Conservation (phyloP, 2,797 vertebrate species). For the Myripristis murdjan region DNA sequence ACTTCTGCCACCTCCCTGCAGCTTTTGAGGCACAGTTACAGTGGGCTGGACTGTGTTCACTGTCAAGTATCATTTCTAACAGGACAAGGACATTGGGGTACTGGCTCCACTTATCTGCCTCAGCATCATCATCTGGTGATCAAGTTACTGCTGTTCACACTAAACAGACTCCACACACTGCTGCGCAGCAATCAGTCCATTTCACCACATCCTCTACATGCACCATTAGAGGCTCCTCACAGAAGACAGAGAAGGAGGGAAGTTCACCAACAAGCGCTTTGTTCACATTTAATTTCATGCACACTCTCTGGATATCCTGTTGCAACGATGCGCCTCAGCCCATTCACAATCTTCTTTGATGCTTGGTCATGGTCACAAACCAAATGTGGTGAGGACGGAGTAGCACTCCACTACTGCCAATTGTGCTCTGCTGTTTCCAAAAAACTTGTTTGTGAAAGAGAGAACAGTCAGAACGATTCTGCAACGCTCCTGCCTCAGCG, state of each 20-base stretch:
- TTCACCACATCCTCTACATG: conserved; percentile 74
- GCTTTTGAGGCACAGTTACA: conserved; percentile 7
- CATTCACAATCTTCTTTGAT: conserved; percentile 1
- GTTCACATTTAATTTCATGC: conserved; percentile 27
- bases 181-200: conserved; percentile 50
- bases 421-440: neutral
- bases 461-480: conserved; percentile 11
- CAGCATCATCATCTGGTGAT: conserved; percentile 50
- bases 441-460: conserved; percentile 6
- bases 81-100: conserved; percentile 14
- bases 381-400: conserved; percentile 1
- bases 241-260: conserved; percentile 1
- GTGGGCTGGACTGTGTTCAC: conserved; percentile 8
- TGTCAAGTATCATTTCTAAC: conserved; percentile 10
- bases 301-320: conserved; percentile 17
- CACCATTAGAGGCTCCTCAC: conserved; percentile 31
- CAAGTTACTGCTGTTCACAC: conserved; percentile 48
- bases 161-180: conserved; percentile 41
- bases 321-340: conserved; percentile 18
- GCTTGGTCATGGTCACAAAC: neutral
- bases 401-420: neutral
- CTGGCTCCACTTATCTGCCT: conserved; percentile 40
- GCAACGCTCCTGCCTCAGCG: conserved; percentile 5
- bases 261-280: conserved; percentile 26
- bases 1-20: neutral